Conservation (phyloP, 2,888 invertebrate genomes). For the Lordiphosa andalusiaca region DNA sequence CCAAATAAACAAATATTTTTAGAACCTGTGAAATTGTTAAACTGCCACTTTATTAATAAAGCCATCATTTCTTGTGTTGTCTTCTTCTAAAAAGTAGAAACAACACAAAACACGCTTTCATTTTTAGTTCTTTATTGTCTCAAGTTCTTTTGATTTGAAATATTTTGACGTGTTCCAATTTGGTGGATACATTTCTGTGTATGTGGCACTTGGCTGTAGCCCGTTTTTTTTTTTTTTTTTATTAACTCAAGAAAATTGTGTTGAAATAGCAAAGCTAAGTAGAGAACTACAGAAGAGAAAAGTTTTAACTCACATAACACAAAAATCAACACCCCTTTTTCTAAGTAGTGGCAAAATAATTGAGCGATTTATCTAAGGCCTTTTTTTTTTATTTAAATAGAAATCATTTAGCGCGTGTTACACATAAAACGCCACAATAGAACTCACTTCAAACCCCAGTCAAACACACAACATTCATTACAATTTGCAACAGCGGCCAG, state of each 20-base stretch:
- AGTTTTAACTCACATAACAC: not conserved
- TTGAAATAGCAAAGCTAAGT: constrained; percentile 40
- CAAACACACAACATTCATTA: constrained; percentile 8
- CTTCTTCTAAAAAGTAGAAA: not conserved
- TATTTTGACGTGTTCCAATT: constrained; percentile 75
- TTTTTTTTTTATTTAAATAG: constrained; percentile 1
- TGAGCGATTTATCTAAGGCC: constrained; percentile 3
- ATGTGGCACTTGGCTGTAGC: constrained; percentile 22
- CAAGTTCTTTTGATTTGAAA: constrained; percentile 70
- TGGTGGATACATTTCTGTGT: constrained; percentile 41
- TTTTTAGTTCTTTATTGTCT: constrained; percentile 74
- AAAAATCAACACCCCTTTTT: constrained; percentile 10
- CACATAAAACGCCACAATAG: constrained; percentile 16
- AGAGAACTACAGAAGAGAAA: constrained; percentile 1
- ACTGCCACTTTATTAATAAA: constrained; percentile 77
- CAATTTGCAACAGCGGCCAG: constrained; percentile 3
- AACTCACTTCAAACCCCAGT: not conserved
- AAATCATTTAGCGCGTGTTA: constrained; percentile 25
- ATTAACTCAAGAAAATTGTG: constrained; percentile 62
- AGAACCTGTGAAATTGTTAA: constrained; percentile 76
- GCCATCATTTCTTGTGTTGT: constrained; percentile 31
- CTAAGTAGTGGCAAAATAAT: no score
- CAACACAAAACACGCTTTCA: constrained; percentile 47
- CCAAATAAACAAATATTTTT: constrained; percentile 49
- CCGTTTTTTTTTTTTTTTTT: constrained; percentile 72